These are phyloP conservation scores for Staurois parvus DNA, from an alignment of 2,797 vertebrate genomes.

Conservation along the genomic window DNA sequence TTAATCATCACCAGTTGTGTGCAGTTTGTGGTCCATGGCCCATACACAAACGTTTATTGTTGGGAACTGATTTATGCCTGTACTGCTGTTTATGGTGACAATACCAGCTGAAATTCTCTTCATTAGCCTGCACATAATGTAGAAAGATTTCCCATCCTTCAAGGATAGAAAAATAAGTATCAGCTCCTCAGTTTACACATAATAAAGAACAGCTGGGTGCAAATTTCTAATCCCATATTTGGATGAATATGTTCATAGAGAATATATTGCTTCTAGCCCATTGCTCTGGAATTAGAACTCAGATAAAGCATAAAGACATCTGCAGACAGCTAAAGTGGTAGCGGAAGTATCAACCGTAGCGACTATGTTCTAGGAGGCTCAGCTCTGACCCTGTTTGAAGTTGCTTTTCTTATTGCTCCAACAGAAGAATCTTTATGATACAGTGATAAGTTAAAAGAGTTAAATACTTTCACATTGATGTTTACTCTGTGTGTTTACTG, in stretches of 20 bases:
- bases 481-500: too few relatives aligned
- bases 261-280: background rate
- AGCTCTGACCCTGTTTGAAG: too few relatives aligned
- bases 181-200: background rate
- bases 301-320: background rate
- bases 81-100: conserved; percentile 20
- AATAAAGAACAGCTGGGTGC: conserved; percentile 6
- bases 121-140: background rate
- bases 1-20: conserved; percentile 66
- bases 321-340: too few relatives aligned
- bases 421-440: too few relatives aligned
- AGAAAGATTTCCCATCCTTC: background rate
- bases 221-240: background rate
- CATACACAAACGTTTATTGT: conserved; percentile 61
- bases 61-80: conserved; percentile 24
- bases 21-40: conserved; percentile 48
- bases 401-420: too few relatives aligned
- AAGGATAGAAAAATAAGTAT: background rate
- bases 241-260: background rate
- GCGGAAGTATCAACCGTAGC: too few relatives aligned
- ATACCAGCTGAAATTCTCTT: conserved; percentile 34
- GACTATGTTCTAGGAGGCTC: too few relatives aligned
- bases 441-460: too few relatives aligned
- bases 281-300: background rate
- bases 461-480: too few relatives aligned